A percentile compares a stretch with the other conserved stretches of the same genome.
phyloP scores from a whole-genome alignment of 2,888 invertebrate genomes.

The Drosophila mulleri region DNA sequence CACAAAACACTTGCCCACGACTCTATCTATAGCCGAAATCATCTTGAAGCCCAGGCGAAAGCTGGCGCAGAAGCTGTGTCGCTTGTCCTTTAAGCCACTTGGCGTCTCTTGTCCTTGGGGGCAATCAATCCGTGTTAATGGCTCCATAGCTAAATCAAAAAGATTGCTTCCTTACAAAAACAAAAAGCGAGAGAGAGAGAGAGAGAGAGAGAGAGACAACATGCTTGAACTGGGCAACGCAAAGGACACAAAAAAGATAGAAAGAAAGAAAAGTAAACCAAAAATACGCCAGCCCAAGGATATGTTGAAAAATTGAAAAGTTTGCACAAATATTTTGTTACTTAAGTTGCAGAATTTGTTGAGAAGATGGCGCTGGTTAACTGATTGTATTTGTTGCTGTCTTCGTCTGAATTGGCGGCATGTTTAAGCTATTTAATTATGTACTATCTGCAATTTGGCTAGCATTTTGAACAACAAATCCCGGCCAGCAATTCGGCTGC shows the following conservation, averaged over 20 bases:
- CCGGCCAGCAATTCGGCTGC: slow-evolving; percentile 49
- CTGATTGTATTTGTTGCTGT: slow-evolving; percentile 47
- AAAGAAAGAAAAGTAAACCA: background rate
- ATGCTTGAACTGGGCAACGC: background rate
- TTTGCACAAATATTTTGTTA: slow-evolving; percentile 72
- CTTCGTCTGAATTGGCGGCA: slow-evolving; percentile 40
- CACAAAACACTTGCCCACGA: slow-evolving; percentile 14
- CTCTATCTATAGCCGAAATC: slow-evolving; percentile 32
- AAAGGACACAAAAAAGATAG: background rate
- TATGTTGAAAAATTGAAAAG: slow-evolving; percentile 55
- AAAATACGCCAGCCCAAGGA: slow-evolving; percentile 3
- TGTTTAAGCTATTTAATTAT: slow-evolving; percentile 73
- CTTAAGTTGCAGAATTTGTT: slow-evolving; percentile 61
- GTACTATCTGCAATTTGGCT: slow-evolving; percentile 58
- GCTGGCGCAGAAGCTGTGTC: slow-evolving; percentile 15
- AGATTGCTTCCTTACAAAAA: slow-evolving; percentile 53
- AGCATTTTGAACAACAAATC: slow-evolving; percentile 45
- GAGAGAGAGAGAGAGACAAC: background rate
- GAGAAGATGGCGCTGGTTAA: slow-evolving; percentile 52
- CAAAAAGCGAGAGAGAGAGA: slow-evolving; percentile 24
- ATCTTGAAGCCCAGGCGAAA: slow-evolving; percentile 1
- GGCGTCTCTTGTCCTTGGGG: slow-evolving; percentile 72
- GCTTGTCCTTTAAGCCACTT: slow-evolving; percentile 75
- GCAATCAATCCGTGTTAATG: slow-evolving; percentile 80
- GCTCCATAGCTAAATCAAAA: slow-evolving; percentile 74